Conservation (phyloP, 2,113 vertebrate genomes). For the Campylorhamphus procurvoides region DNA sequence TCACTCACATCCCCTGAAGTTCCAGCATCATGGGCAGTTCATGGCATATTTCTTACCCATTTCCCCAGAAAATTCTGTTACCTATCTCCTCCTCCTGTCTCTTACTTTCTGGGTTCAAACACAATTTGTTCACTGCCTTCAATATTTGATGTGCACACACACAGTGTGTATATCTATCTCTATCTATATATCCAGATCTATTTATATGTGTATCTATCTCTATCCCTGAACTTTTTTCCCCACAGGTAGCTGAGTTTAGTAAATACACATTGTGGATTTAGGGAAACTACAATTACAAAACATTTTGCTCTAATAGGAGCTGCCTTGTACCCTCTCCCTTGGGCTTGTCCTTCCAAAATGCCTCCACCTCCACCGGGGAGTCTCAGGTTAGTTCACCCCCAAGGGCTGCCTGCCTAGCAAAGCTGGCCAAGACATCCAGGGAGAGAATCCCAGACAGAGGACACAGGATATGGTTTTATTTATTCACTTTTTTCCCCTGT, state of each 20-base stretch:
- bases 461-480: neutral
- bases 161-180: rapidly evolving
- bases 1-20: neutral
- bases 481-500: neutral
- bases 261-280: neutral
- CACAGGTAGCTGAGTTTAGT: neutral
- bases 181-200: neutral
- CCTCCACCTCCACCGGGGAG: neutral
- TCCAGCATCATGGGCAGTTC: neutral
- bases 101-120: neutral
- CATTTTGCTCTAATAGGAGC: neutral
- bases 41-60: rapidly evolving
- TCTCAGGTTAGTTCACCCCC: neutral
- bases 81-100: neutral
- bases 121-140: neutral
- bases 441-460: neutral
- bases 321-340: neutral
- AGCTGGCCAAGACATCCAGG: neutral
- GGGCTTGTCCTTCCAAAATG: neutral
- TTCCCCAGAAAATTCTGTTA: neutral
- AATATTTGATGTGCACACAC: neutral
- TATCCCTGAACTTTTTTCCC: neutral
- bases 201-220: no score
- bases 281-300: neutral
- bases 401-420: neutral